phyloP scores from a whole-genome alignment of 1,140 invertebrate species.

The Achatina immaculata region DNA sequence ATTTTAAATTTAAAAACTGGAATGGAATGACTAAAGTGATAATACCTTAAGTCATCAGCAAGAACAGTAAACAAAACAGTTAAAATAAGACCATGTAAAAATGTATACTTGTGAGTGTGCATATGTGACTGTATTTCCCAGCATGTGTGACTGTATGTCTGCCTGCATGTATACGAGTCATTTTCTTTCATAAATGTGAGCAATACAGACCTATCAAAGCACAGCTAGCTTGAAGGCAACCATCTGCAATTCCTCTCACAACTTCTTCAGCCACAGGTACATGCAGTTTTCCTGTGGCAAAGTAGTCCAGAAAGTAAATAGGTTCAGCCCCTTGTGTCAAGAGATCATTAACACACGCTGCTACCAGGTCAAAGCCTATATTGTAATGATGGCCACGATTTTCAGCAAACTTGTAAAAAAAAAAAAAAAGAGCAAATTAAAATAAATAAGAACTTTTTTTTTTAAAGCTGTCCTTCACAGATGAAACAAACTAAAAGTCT shows the following conservation, averaged over 20 bases:
- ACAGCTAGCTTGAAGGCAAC: constrained; percentile 88
- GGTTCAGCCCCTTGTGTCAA: constrained; percentile 94
- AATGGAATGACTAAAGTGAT: no score
- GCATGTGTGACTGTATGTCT: no score
- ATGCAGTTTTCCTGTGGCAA: constrained; percentile 89
- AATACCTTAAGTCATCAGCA: no score
- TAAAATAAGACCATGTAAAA: no score
- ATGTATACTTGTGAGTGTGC: no score
- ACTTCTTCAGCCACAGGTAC: constrained; percentile 82
- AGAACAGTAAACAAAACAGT: no score
- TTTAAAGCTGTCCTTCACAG: no score
- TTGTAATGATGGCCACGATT: constrained; percentile 80
- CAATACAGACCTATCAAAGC: constrained; percentile 85
- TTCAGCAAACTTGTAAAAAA: constrained; percentile 79
- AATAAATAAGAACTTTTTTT: neutral
- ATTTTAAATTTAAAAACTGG: no score
- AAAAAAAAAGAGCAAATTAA: neutral
- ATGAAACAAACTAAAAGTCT: no score
- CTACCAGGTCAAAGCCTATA: constrained; percentile 95
- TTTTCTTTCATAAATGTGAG: no score
- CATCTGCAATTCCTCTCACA: constrained; percentile 87
- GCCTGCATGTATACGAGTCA: no score
- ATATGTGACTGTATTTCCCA: no score
- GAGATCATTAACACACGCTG: constrained; percentile 98
- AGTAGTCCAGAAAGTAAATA: constrained; percentile 96